Evolutionary conservation across 2,888 invertebrate genomes (phyloP).

Genomic region (Nomada goodeniana): DNA sequence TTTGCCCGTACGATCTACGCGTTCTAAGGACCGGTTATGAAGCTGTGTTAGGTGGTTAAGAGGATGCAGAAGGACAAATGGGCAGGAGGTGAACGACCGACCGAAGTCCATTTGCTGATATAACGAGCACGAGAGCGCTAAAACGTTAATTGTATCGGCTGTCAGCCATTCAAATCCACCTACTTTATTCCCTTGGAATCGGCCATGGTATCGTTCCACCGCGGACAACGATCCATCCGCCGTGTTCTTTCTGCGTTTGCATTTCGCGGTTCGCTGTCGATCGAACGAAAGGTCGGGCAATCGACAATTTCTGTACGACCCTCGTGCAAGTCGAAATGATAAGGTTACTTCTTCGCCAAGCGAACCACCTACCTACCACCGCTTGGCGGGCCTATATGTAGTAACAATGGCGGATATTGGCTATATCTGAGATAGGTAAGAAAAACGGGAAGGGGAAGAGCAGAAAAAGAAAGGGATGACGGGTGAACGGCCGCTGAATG

Average conservation of each 20-base stretch:
- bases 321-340: background rate
- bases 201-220: background rate
- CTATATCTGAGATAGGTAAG: conserved; percentile 52
- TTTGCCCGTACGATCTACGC: conserved; percentile 34
- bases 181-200: background rate
- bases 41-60: conserved; percentile 58
- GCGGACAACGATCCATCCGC: background rate
- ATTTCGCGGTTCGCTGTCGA: background rate
- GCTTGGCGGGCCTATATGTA: background rate
- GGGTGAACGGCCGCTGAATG: conserved; percentile 76
- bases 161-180: conserved; percentile 41
- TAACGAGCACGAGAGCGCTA: conserved; percentile 44
- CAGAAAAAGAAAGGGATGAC: conserved; percentile 74
- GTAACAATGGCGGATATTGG: conserved; percentile 58
- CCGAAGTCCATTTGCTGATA: conserved; percentile 45
- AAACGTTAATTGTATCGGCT: conserved; percentile 58
- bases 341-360: background rate
- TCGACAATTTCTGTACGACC: background rate
- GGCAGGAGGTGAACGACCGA: conserved; percentile 60
- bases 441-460: conserved; percentile 57
- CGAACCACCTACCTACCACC: background rate
- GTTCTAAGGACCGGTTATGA: conserved; percentile 62
- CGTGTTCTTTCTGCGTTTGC: background rate
- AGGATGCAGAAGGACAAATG: conserved; percentile 60
- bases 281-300: background rate